These are phyloP conservation scores for Nothobranchius furzeri DNA, from an alignment of 2,113 vertebrate genomes.

Conservation along the genomic window DNA sequence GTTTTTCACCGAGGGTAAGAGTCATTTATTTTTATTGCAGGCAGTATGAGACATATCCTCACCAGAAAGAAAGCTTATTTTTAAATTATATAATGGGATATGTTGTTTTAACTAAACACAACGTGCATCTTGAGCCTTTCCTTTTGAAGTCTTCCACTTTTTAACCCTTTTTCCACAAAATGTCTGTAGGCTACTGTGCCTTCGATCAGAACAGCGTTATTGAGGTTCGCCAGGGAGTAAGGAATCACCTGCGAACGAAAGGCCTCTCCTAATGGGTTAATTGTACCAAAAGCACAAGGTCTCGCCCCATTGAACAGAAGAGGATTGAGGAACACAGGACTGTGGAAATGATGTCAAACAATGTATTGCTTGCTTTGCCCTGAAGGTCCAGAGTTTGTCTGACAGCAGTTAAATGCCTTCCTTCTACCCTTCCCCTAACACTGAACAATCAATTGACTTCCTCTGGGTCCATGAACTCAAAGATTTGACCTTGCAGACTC, in stretches of 20 bases:
- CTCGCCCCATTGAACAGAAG: constrained; percentile 69
- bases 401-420: constrained; percentile 76
- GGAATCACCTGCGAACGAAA: constrained; percentile 68
- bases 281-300: constrained; percentile 71
- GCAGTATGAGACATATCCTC: constrained; percentile 47
- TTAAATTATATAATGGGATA: constrained; percentile 38
- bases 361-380: constrained; percentile 61
- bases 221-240: constrained; percentile 45
- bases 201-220: constrained; percentile 57
- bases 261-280: constrained; percentile 73
- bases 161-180: constrained; percentile 37
- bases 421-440: constrained; percentile 63
- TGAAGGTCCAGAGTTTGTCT: constrained; percentile 73
- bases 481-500: constrained; percentile 72
- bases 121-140: constrained; percentile 23
- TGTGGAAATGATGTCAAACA: constrained; percentile 75
- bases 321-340: constrained; percentile 67
- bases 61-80: constrained; percentile 43
- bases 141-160: constrained; percentile 50
- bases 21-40: constrained; percentile 79
- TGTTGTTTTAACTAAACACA: constrained; percentile 39
- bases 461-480: constrained; percentile 68
- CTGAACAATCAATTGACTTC: constrained; percentile 77
- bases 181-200: constrained; percentile 54
- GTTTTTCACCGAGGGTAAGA: constrained; percentile 75